Evolutionary conservation across 1,140 invertebrate species (phyloP), one percentile per base, ranked within the genome.

Genomic region (Bombus vancouverensis): DNA sequence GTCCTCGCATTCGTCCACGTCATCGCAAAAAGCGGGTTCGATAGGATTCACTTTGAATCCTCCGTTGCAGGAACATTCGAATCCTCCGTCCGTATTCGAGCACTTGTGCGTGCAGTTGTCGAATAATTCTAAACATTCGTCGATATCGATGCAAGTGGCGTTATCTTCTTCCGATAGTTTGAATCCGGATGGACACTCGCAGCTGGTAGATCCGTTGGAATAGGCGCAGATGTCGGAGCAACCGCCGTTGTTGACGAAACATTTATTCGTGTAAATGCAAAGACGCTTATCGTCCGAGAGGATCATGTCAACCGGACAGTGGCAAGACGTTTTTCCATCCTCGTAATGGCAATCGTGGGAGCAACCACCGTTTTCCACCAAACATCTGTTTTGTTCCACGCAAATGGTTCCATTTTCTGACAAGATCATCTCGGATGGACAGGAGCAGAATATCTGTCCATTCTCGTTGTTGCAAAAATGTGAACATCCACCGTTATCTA

Each of bases 21-120:
- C 93, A 22, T 93, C 90, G 70, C 93, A 94, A 1, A 91, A 62
- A 0, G 89, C 62, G 0, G 68, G 62, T 37, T 94, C 92, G 0
- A 72, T n/a, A 2, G 62, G 15, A 65, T 91, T 92, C 91, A 95
- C 9, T 83, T 85, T 95, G 94, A 97, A 98, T 13, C 98, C 98
- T 10, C 53, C 57, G 68, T 97, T 97, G 92, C 98, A 98, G 57
- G 95, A 95, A 91, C 98, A 98, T 91, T 97, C 96, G 93, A 97
- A 98, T 9, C 97, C 97, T 53, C 97, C 97, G 83, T 97, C 96
- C 91, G 96, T 96, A 87, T 98, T 98, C 15, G 96, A 96, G 90
- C 98, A 98, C 3, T 96, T 95, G 75, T 96, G 96, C 5, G 92
- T 93, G 81, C 96, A 96, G 44, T 95, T 93, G 59, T 95, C 93